Percentiles rank a stretch among this genome's conserved stretches.
Conservation (phyloP, 2,797 vertebrate genomes). For the Eulemur coronatus region DNA sequence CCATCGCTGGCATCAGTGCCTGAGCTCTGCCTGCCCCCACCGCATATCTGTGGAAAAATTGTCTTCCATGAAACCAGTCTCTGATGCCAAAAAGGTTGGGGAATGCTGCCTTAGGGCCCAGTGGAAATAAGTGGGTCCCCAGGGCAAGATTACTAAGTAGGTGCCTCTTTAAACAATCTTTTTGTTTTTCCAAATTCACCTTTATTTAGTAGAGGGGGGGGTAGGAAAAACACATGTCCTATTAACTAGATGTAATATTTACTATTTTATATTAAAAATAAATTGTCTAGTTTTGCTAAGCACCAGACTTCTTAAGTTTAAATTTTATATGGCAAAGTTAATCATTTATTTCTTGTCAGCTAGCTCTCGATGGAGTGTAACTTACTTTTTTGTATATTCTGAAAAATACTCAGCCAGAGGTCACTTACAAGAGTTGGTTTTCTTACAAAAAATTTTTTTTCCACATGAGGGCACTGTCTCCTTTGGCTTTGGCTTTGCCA, state of each 20-base stretch:
- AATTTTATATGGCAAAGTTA: background rate
- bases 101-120: too few species aligned
- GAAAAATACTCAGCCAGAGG: background rate
- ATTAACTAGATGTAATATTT: background rate
- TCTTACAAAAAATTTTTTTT: background rate
- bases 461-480: conserved; percentile 57
- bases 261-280: background rate
- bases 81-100: too few species aligned
- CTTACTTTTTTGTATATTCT: background rate
- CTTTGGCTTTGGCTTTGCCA: background rate
- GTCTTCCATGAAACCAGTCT: too few species aligned
- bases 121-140: background rate
- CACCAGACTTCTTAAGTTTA: background rate
- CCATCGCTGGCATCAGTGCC: too few species aligned
- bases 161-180: background rate
- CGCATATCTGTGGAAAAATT: too few species aligned
- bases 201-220: background rate
- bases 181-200: background rate
- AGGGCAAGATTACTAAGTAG: background rate
- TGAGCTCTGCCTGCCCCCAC: too few species aligned
- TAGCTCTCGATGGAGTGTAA: background rate
- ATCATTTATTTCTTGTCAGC: background rate
- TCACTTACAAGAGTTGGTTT: background rate
- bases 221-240: background rate
- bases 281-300: background rate